Conservation (phyloP, 2,888 invertebrate genomes). For the Cataglyphis livida region DNA sequence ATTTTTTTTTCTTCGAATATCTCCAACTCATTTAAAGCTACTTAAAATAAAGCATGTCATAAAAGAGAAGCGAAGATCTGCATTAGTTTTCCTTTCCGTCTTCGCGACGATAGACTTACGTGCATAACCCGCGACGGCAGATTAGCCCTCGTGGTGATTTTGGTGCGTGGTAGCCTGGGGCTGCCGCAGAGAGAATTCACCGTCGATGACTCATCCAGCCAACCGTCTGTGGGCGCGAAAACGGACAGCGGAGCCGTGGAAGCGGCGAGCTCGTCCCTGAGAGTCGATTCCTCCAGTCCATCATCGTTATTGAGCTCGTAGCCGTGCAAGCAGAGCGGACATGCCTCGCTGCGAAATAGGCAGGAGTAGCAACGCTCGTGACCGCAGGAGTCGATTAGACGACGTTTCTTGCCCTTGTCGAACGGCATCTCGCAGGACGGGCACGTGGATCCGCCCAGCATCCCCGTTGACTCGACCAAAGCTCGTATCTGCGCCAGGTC, state of each 20-base stretch:
- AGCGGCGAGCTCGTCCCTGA: slow-evolving; percentile 72
- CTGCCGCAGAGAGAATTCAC: slow-evolving; percentile 84
- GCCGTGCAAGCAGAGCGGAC: slow-evolving; percentile 91
- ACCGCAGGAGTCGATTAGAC: slow-evolving; percentile 97
- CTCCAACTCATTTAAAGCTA: not conserved
- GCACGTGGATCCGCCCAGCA: slow-evolving; percentile 89
- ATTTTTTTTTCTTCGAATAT: not conserved
- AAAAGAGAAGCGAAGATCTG: not conserved
- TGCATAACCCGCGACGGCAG: slow-evolving; percentile 69
- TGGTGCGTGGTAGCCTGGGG: slow-evolving; percentile 79
- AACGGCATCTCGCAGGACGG: slow-evolving; percentile 97
- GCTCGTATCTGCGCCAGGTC: slow-evolving; percentile 94
- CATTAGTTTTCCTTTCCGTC: not conserved
- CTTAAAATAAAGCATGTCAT: not conserved
- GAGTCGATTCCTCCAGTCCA: slow-evolving; percentile 82
- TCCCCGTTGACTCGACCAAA: slow-evolving; percentile 91
- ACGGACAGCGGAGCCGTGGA: slow-evolving; percentile 75
- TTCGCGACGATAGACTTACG: slow-evolving; percentile 60
- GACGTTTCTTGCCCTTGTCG: slow-evolving; percentile 98
- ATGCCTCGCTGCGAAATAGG: slow-evolving; percentile 96
- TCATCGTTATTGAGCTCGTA: slow-evolving; percentile 84
- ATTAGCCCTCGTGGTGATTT: slow-evolving; percentile 76
- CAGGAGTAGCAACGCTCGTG: slow-evolving; percentile 98
- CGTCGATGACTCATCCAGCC: slow-evolving; percentile 82
- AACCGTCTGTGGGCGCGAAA: slow-evolving; percentile 79